Percentiles rank a stretch among this genome's conserved stretches.
Conservation (phyloP, 2,888 invertebrate species). For the Fissipunctia ypsillon region DNA sequence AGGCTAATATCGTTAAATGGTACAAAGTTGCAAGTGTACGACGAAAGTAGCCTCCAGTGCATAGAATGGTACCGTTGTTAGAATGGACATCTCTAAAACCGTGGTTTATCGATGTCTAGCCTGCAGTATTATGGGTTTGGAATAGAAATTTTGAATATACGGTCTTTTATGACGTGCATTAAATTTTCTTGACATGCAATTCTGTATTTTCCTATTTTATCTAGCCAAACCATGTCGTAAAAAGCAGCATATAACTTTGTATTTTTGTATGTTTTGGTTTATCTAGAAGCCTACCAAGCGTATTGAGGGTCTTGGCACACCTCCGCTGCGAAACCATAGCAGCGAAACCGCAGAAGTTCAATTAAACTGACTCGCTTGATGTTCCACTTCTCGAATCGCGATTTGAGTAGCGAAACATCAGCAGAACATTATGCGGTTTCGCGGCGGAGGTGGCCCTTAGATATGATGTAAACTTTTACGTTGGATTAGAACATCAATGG, state of each 20-base stretch:
- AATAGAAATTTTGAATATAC: conserved; percentile 3
- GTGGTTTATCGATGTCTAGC: conserved; percentile 18
- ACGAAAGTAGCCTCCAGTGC: conserved; percentile 65
- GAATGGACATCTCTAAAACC: conserved; percentile 58
- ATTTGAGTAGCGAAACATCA: too few species aligned
- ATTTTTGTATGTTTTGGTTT: background rate
- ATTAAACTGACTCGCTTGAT: too few species aligned
- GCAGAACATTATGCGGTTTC: too few species aligned
- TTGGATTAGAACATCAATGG: background rate
- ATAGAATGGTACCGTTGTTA: conserved; percentile 58
- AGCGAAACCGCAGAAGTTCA: too few species aligned
- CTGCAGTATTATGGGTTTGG: conserved; percentile 12
- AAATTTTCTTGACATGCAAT: conserved; percentile 31
- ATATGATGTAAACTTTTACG: conserved; percentile 11
- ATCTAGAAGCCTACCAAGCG: conserved; percentile 8
- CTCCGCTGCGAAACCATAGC: too few species aligned
- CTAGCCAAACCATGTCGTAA: conserved; percentile 8
- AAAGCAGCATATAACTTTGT: conserved; percentile 13
- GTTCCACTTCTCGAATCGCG: too few species aligned
- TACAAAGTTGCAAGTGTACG: conserved; percentile 78
- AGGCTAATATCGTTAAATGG: conserved; percentile 82
- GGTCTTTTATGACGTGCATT: conserved; percentile 24
- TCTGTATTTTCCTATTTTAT: conserved; percentile 7
- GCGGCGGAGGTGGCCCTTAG: too few species aligned
- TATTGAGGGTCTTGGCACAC: too few species aligned